Evolutionary conservation across 2,113 vertebrate genomes (phyloP).

Genomic region (Ondatra zibethicus): DNA sequence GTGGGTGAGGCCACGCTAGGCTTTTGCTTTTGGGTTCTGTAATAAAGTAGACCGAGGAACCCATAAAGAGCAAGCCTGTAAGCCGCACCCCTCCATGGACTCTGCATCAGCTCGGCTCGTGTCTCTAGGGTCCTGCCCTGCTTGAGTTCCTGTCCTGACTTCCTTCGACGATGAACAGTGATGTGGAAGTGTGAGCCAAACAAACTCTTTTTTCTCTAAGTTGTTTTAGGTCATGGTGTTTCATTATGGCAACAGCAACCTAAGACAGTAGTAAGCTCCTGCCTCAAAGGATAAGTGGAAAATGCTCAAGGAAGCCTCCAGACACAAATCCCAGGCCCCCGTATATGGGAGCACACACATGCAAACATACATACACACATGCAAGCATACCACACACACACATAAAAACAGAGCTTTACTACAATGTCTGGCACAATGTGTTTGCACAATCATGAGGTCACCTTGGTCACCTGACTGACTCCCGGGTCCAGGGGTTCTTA

Average conservation of each 20-base stretch:
- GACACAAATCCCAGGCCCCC: background rate
- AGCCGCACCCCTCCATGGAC: background rate
- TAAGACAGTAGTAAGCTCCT: background rate
- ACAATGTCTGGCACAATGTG: no score
- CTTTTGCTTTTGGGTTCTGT: background rate
- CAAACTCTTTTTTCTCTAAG: background rate
- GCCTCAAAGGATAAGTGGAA: background rate
- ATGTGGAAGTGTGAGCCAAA: background rate
- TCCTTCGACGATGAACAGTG: background rate
- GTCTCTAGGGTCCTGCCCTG: background rate
- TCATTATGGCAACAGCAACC: background rate
- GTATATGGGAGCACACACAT: background rate
- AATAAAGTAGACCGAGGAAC: background rate
- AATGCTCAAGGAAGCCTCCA: background rate
- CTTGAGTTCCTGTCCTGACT: background rate
- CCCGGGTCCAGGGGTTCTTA: background rate
- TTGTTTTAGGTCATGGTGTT: background rate
- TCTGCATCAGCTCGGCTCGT: background rate
- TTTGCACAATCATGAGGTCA: no score
- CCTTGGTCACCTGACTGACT: background rate
- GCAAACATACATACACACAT: background rate
- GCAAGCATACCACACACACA: background rate
- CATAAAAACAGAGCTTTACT: background rate
- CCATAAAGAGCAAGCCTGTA: background rate
- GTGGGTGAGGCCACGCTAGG: background rate